These are phyloP conservation scores for Heteromurus nitidus DNA, from an alignment of 2,888 invertebrate species.

Conservation along the genomic window DNA sequence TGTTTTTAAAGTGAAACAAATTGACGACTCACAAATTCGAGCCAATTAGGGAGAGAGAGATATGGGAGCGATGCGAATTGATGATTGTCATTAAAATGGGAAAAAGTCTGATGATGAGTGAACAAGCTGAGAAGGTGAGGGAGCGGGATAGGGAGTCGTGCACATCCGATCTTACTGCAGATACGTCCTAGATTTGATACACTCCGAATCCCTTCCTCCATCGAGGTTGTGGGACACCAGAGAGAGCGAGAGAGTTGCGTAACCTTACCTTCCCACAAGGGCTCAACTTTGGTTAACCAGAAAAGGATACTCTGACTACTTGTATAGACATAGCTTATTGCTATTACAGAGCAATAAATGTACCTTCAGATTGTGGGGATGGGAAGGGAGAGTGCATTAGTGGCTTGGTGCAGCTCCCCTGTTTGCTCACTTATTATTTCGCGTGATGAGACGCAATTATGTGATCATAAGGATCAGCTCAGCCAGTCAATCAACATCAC, in stretches of 20 bases:
- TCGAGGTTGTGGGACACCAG: constrained; percentile 1
- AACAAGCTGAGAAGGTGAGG: background rate
- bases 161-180: no score
- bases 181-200: constrained; percentile 6
- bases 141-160: no score
- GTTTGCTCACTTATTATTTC: constrained; percentile 63
- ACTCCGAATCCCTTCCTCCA: background rate
- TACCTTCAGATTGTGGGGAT: no score
- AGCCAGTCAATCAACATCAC: constrained; percentile 68
- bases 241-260: background rate
- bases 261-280: constrained; percentile 18
- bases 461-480: constrained; percentile 70
- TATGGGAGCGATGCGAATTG: constrained; percentile 38
- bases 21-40: constrained; percentile 29
- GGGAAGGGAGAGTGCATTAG: constrained; percentile 19
- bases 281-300: constrained; percentile 35
- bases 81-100: constrained; percentile 49
- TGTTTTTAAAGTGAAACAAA: constrained; percentile 54
- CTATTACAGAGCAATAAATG: no score
- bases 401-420: background rate
- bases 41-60: constrained; percentile 39
- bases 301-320: no score
- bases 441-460: constrained; percentile 72
- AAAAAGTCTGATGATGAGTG: background rate
- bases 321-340: no score